phyloP scores from a whole-genome alignment of 2,888 invertebrate genomes.

The Ptilodon capucinus region DNA sequence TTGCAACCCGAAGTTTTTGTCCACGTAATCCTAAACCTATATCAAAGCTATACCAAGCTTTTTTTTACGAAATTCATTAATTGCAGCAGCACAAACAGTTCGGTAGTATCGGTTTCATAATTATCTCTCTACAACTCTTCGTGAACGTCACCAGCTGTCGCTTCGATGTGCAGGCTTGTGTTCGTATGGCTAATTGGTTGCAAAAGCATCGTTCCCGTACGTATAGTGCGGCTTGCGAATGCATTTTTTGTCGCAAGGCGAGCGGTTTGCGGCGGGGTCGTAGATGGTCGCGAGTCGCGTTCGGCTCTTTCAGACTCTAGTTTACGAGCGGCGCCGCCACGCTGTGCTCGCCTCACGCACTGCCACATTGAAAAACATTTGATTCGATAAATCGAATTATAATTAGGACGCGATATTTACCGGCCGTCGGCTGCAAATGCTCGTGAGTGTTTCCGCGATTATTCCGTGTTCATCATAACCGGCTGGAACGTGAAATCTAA shows the following conservation, averaged over 20 bases:
- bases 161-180: slow-evolving; percentile 10
- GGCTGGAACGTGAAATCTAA: slow-evolving; percentile 38
- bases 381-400: slow-evolving; percentile 27
- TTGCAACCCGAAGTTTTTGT: slow-evolving; percentile 4
- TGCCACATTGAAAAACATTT: slow-evolving; percentile 26
- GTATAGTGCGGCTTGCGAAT: slow-evolving; percentile 27
- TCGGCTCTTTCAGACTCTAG: slow-evolving; percentile 62
- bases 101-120: neutral
- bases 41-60: too few relatives aligned
- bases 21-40: neutral
- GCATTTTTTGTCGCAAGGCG: slow-evolving; percentile 42
- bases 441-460: slow-evolving; percentile 43
- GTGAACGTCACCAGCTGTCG: slow-evolving; percentile 10
- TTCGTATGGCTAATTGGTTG: slow-evolving; percentile 35
- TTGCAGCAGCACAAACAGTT: too few relatives aligned
- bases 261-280: slow-evolving; percentile 40
- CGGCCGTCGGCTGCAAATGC: slow-evolving; percentile 33
- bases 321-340: slow-evolving; percentile 52
- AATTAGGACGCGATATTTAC: slow-evolving; percentile 29
- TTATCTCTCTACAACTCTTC: slow-evolving; percentile 3
- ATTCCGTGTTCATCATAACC: slow-evolving; percentile 48
- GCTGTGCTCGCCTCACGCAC: slow-evolving; percentile 51
- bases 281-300: slow-evolving; percentile 40
- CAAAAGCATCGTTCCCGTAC: slow-evolving; percentile 36
- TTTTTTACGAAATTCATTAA: too few relatives aligned